Base-by-base conservation (phyloP, 2,888 invertebrate species). In the Danaus chrysippus region DNA sequence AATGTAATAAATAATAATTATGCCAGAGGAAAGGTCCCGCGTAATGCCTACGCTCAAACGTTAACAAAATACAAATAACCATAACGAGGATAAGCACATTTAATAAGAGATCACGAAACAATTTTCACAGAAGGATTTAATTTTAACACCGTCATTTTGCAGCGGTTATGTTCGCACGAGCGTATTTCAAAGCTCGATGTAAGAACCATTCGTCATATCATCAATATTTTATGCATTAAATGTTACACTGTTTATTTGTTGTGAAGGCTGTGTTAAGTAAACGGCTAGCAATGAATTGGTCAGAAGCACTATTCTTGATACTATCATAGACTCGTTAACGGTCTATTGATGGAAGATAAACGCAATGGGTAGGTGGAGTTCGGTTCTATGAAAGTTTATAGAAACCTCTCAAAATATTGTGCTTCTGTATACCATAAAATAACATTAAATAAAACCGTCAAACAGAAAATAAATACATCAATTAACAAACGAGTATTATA, bases 21-120 rank as follows among this genome's bases (percentile, higher is more conserved):
- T 77, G 77, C 76, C 72, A 71, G 67, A 71, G 73, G 76, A 74
- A 76, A 76, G 72, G 75, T 73, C 76, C 77, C 80, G 74, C 73
- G 78, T 87, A 87, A 89, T 82, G 86, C 82, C 83, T 81, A 80
- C 75, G 78, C 78, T 78, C 80, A 75, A 86, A 86, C 87, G 86
- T 88, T 87, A 87, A 79, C 82, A 81, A 78, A 83, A 86, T 82
- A 84, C 83, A 86, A 88, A 88, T 87, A 86, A 83, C 82, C 77
- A 81, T 80, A 81, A 84, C 84, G 84, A 79, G 81, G 81, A 84
- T 84, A 87, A 88, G 85, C 83, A 86, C 81, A 85, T 84, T 86
- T 83, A 81, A 84, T 74, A 83, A 82, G 72, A 81, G 83, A 80
- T 78, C 79, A 78, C 75, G 72, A 77, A 76, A 61, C 49, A 49